Percentiles rank a stretch among this genome's conserved stretches.
Conservation (phyloP, 2,888 invertebrate species). For the Lasiommata megera region DNA sequence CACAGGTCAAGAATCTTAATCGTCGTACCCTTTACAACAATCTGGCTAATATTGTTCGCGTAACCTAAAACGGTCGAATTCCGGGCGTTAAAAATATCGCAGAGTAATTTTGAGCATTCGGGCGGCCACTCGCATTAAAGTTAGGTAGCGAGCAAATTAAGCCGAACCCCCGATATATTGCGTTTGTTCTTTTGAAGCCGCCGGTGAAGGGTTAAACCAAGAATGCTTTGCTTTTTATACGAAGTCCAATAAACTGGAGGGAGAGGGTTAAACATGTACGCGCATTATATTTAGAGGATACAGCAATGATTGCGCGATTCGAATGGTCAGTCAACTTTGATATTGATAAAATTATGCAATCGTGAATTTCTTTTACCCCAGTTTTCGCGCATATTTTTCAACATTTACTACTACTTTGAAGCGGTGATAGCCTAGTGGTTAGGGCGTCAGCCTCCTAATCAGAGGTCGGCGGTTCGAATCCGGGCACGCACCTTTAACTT, state of each 20-base stretch:
- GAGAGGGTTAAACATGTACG: constrained; percentile 35
- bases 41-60: constrained; percentile 68
- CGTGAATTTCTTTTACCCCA: too few species aligned
- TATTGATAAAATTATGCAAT: constrained; percentile 10
- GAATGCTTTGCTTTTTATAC: constrained; percentile 81
- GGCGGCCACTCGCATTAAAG: constrained; percentile 71
- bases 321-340: constrained; percentile 29
- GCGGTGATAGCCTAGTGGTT: too few species aligned
- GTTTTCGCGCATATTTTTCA: too few species aligned
- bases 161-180: constrained; percentile 78
- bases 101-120: constrained; percentile 77
- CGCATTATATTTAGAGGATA: constrained; percentile 11
- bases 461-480: too few species aligned
- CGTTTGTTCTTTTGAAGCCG: constrained; percentile 80
- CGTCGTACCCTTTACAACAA: constrained; percentile 33
- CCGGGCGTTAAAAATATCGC: constrained; percentile 78
- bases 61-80: constrained; percentile 74
- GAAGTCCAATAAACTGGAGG: constrained; percentile 64
- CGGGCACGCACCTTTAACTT: too few species aligned
- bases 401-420: too few species aligned
- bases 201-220: constrained; percentile 80
- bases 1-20: constrained; percentile 24
- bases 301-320: constrained; percentile 15
- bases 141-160: constrained; percentile 75
- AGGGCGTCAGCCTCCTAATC: too few species aligned